These are phyloP conservation scores for Oscheius myriophilus DNA, from an alignment of 2,888 invertebrate species.

Conservation along the genomic window DNA sequence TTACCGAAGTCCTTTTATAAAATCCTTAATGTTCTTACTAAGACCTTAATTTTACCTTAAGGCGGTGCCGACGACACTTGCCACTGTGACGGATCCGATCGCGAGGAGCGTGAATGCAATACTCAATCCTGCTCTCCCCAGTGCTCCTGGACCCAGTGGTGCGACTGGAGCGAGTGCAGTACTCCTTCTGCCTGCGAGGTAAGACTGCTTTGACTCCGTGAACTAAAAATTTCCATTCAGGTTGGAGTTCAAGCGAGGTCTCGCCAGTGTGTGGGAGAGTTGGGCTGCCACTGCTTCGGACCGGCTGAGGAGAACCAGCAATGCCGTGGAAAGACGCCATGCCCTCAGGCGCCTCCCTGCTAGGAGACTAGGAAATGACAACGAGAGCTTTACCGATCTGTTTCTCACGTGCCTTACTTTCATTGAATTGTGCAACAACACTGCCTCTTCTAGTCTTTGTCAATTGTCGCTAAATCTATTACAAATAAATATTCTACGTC, in stretches of 20 bases:
- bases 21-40: background rate
- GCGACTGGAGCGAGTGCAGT: conserved; percentile 60
- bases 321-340: conserved; percentile 56
- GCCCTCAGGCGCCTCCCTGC: conserved; percentile 53
- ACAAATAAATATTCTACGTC: background rate
- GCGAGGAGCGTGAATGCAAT: conserved; percentile 59
- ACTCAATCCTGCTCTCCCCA: conserved; percentile 60
- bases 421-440: conserved; percentile 7
- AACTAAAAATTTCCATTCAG: no score
- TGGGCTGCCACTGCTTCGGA: conserved; percentile 62
- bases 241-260: conserved; percentile 30
- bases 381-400: conserved; percentile 16
- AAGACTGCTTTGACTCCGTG: no score
- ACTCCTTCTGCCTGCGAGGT: conserved; percentile 57
- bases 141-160: conserved; percentile 63
- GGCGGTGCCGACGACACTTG: conserved; percentile 44
- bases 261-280: conserved; percentile 65
- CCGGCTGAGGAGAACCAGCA: conserved; percentile 60
- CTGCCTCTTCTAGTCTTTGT: conserved; percentile 16
- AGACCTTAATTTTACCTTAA: no score
- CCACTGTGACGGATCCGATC: conserved; percentile 59
- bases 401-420: conserved; percentile 2
- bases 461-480: background rate
- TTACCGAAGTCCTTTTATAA: background rate
- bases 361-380: conserved; percentile 25